Base-by-base conservation (phyloP, 1,140 invertebrate species). In the Arctopsyche grandis region DNA sequence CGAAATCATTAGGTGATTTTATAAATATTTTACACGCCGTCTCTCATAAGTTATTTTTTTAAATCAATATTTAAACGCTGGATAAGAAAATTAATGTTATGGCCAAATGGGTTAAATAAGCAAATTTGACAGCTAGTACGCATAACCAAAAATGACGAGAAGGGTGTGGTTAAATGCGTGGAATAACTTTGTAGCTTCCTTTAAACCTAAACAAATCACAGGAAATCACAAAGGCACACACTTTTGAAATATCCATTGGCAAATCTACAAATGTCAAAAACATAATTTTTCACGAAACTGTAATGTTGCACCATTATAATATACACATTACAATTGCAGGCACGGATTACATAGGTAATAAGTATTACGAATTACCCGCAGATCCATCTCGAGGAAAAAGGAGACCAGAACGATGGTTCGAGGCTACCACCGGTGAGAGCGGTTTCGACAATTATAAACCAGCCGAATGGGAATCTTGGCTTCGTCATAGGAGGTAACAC, bases 391-490 rank as follows among this genome's bases (percentile, higher is more conserved):
- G 87, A 46, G 90, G 89, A 0, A 92, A 91, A 84, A 88, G 91
- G 58, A 92, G 89, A 82, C 83, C 91, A 0, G 89, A 89, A 0
- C 86, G 95, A 74, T 96, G 91, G 90, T 96, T 94, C 87, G 90
- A 90, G 77, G 93, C 94, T 0, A 84, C 86, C 0, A 87, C 89
- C 19, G 91, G 91, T 52, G 87, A 91, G 0, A 80, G 90, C 83
- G 88, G 88, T 73, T 93, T 93, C 83, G 89, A 92, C 60, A 90
- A 93, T 83, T 93, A 94, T 83, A 84, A 94, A 58, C 94, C 94
- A 5, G 90, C 93, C 3, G 94, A 96, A 86, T 97, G 95, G 95
- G 93, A 95, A 86, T 87, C 94, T 12, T 96, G 95, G 95, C 86
- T 97, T 22, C 88, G 95, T 85, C 88, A 91, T 80, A 88, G 93